Percentiles rank a stretch among this genome's conserved stretches.
phyloP scores from a whole-genome alignment of 2,888 invertebrate species.

The Ctena decussata region DNA sequence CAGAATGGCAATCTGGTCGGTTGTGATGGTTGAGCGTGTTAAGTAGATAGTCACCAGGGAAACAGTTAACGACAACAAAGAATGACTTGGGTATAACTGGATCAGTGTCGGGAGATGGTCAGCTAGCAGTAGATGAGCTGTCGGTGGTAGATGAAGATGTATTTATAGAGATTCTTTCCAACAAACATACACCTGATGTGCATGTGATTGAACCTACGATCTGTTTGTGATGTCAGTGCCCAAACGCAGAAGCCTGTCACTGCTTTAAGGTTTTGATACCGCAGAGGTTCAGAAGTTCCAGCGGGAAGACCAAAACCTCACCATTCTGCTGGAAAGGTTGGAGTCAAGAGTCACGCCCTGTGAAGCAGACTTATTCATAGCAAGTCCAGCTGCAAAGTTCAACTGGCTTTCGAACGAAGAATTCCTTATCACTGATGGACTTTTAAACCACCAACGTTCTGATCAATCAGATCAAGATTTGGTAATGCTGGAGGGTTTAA shows the following conservation, averaged over 20 bases:
- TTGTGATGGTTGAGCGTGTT: too few relatives aligned
- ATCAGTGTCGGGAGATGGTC: too few relatives aligned
- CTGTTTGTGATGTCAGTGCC: neutral
- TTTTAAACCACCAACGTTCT: neutral
- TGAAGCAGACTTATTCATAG: neutral
- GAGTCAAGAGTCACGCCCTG: neutral
- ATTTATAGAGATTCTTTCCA: too few relatives aligned
- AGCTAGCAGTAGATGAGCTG: too few relatives aligned
- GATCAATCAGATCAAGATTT: neutral
- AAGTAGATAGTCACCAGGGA: too few relatives aligned
- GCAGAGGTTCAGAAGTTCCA: neutral
- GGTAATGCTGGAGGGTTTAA: neutral
- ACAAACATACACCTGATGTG: too few relatives aligned
- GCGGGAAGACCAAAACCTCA: neutral
- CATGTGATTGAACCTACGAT: too few relatives aligned
- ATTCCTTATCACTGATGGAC: neutral
- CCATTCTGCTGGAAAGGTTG: neutral
- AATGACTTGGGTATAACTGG: too few relatives aligned
- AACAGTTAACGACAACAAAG: too few relatives aligned
- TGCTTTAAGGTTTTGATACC: neutral
- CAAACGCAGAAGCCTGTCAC: neutral
- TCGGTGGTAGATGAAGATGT: too few relatives aligned
- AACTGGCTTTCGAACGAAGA: neutral
- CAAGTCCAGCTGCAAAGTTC: neutral
- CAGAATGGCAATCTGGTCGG: too few relatives aligned